A percentile compares a stretch with the other conserved stretches of the same genome.
Conservation (phyloP, 2,888 invertebrate species). For the Biston stratarius region DNA sequence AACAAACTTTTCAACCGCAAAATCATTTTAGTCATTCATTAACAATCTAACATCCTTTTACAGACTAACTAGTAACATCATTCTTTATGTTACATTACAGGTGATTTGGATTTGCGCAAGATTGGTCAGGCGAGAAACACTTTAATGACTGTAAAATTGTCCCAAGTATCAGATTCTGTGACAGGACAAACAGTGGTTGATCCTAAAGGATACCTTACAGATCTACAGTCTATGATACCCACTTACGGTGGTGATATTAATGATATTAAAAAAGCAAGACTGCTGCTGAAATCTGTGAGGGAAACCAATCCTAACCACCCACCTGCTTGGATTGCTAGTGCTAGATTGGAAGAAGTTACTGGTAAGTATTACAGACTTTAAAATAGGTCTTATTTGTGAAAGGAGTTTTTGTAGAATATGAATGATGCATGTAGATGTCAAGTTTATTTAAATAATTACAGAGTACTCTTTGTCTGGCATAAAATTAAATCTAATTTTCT, state of each 20-base stretch:
- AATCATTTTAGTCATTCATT: too few species aligned
- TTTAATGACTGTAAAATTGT: constrained; percentile 99
- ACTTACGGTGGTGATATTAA: constrained; percentile 99
- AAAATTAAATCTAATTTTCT: too few species aligned
- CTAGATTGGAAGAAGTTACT: constrained; percentile 98
- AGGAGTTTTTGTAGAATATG: too few species aligned
- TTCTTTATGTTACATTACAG: constrained; percentile 51
- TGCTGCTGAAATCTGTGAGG: constrained; percentile 97
- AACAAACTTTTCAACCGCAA: too few species aligned
- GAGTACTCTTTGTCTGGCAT: too few species aligned
- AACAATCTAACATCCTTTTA: too few species aligned
- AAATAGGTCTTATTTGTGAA: not conserved
- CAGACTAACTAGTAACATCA: too few species aligned
- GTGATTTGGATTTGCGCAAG: constrained; percentile 98
- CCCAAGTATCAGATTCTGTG: constrained; percentile 99
- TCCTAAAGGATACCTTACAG: constrained; percentile 99
- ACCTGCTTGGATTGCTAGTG: constrained; percentile 99
- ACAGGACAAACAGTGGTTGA: constrained; percentile 99
- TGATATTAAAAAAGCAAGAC: constrained; percentile 98
- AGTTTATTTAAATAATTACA: too few species aligned
- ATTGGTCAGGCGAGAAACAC: constrained; percentile 99
- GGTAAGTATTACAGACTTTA: constrained; percentile 85
- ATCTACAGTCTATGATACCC: constrained; percentile 99
- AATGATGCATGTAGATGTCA: too few species aligned
- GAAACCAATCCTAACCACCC: constrained; percentile 99